Base-by-base conservation (phyloP, 2,797 vertebrate species). In the Sphenodon punctatus region DNA sequence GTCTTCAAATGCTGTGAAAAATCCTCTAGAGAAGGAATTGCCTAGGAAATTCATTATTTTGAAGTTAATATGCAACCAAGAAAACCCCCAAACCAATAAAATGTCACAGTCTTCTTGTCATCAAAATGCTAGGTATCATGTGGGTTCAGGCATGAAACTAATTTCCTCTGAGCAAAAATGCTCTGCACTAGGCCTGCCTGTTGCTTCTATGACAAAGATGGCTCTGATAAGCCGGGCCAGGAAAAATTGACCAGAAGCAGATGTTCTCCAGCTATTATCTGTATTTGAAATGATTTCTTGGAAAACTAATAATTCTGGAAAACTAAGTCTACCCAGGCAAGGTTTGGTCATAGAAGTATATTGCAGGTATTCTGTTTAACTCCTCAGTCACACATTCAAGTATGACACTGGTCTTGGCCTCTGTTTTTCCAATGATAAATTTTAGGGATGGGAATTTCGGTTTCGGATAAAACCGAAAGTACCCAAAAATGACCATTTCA, bases 221-320 rank as follows among this genome's bases (percentile, higher is more conserved):
- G 4, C 49, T 86, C 73, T 42, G 43, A 48, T 81, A 82, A 84
- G 41, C 36, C 14, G 46, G 34, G 8, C 23, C 80, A 73, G 78
- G 46, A 55, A 49, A 77, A 89, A 84, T 32, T n/a, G 10, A 41
- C 36, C n/a, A 49, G 22, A 71, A 82, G 13, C n/a, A n/a, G 39
- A 20, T 86, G 88, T 92, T 38, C 10, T 86, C 56, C 36, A 32
- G 20, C 3, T 75, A 1, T 78, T 91, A 45, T 19, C n/a, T 87
- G 7, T 68, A 25, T 85, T 59, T 85, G 23, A 86, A 84, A 23
- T 69, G 60, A 64, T 89, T 72, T 66, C 59, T 30, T 55, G 61
- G 51, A 30, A 32, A 88, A 11, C 13, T 80, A 32, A 78, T 74
- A 45, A 86, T 6, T 63, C n/a, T 22, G 5, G n/a, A n/a, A n/a